phyloP scores from a whole-genome alignment of 2,113 vertebrate genomes.

The Antennarius striatus region DNA sequence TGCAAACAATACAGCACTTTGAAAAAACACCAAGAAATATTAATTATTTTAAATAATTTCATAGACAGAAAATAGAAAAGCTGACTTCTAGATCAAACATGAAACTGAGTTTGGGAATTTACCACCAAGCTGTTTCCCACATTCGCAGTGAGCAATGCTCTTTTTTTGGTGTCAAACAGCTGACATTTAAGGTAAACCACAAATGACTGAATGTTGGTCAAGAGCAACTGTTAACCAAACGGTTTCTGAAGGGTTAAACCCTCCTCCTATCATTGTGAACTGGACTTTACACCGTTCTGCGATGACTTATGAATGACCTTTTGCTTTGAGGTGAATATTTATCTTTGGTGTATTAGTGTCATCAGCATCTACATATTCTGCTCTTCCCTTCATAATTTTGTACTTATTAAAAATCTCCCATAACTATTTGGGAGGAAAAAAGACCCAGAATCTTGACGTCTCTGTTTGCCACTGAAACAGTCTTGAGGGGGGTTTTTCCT shows the following conservation, averaged over 20 bases:
- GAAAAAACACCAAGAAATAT: neutral
- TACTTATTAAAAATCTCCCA: constrained; percentile 56
- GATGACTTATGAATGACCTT: constrained; percentile 25
- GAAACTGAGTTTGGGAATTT: constrained; percentile 14
- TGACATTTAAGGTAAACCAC: constrained; percentile 8
- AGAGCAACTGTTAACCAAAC: no score
- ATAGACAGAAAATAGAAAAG: neutral
- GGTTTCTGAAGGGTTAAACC: neutral
- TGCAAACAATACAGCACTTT: neutral
- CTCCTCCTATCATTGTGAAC: neutral
- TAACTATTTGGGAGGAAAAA: constrained; percentile 44
- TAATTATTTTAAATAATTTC: neutral
- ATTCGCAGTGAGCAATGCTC: neutral
- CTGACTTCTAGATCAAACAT: neutral
- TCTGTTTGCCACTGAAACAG: constrained; percentile 6
- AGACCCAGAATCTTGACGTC: constrained; percentile 20
- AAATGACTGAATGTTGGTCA: no score
- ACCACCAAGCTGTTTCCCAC: constrained; percentile 13
- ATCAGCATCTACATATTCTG: neutral
- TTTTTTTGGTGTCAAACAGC: neutral
- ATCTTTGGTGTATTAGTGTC: neutral
- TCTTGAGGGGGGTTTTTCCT: constrained; percentile 35
- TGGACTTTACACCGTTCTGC: constrained; percentile 23
- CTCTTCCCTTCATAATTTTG: constrained; percentile 5
- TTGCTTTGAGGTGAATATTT: constrained; percentile 21